Evolutionary conservation across 1,140 invertebrate species (phyloP), one percentile per base, ranked within the genome.

Genomic region (Scaptodrosophila lebanonensis): DNA sequence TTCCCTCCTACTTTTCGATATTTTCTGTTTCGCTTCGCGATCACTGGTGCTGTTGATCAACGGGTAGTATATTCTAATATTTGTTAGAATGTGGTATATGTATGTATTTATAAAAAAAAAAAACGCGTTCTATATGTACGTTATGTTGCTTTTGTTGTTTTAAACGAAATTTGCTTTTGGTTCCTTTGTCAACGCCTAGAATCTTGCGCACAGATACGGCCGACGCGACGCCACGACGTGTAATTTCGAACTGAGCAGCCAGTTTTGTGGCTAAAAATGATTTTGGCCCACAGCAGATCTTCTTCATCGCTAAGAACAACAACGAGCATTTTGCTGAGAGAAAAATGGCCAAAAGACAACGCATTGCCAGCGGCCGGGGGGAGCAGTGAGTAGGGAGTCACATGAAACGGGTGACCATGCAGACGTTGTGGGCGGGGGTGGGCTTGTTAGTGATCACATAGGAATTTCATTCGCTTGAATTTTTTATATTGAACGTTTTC

Each of bases 181-280:
- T 40, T 20, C 33, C 3, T 15, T 44, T 6, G 15, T 36, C 35
- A 51, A 30, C 33, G 16, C 22, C 65, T 15, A 36, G 48, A 50
- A 49, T 60, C 17, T 38, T 38, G 53, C 66, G 50, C 16, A 45
- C 50, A 32, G 15, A 27, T 13, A 58, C 70, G 20, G 60, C 29
- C 75, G 62, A 61, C 71, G 59, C 35, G 49, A 75, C 79, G 68
- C 64, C 72, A 61, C 79, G 72, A 83, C 57, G 79, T 44, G 79
- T 38, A 73, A 75, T 70, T 79, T 77, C 79, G 66, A 75, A 83
- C 79, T 83, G 63, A 84, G 64, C 64, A 60, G 75, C 69, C 52
- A 52, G 58, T 62, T 58, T 27, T 53, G 70, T 70, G 48, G 76
- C 76, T 83, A 83, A 75, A 82, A 82, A 82, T 82, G 53, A 77